Base-by-base conservation (phyloP, 2,888 invertebrate genomes). In the Orchesella flavescens region DNA sequence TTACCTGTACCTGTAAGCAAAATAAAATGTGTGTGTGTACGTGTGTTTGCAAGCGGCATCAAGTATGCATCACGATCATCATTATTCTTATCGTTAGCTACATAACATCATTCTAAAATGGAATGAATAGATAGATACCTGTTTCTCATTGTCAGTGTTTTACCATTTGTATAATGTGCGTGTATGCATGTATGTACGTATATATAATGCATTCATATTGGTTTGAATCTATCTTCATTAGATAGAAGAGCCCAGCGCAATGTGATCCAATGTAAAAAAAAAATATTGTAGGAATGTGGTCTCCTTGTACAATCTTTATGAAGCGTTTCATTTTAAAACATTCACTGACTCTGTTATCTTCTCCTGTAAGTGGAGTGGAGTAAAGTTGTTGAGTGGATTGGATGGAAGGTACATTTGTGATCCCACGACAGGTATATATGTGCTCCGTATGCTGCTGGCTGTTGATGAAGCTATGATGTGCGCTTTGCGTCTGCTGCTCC, bases 81-180 rank as follows among this genome's bases (percentile, higher is more conserved):
- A 72, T 53, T 71, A 49, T 80, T 80, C 72, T 80, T 80, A 80
- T 80, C 79, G 73, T 80, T 80, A 80, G 79, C 49, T 80, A 71
- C 72, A 80, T 80, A 72, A 65, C 68, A 57, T 59, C 73, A 53
- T 80, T 79, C 46, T 63, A 71, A 46, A 72, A 61, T 23, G 69
- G 71, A 34, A 80, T 65, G 65, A 78, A 76, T 61, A 63, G 34
- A 34, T 34, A 24, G 17, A 71, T 71, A 71, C 79, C 73, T 80
- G 78, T 73, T 80, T 43, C 10, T 55, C 53, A 2, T 34, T 34
- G 34, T 34, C 34, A 34, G 34, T 34, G 34, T 34, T 34, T 34
- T 34, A 34, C 34, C 34, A 34, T 34, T 34, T 34, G 34, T 4
- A 7, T 34, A 34, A 34, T 72, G 66, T 59, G 68, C 66, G 71